phyloP scores from a whole-genome alignment of 2,888 invertebrate genomes.

The Sphinx pinastri region DNA sequence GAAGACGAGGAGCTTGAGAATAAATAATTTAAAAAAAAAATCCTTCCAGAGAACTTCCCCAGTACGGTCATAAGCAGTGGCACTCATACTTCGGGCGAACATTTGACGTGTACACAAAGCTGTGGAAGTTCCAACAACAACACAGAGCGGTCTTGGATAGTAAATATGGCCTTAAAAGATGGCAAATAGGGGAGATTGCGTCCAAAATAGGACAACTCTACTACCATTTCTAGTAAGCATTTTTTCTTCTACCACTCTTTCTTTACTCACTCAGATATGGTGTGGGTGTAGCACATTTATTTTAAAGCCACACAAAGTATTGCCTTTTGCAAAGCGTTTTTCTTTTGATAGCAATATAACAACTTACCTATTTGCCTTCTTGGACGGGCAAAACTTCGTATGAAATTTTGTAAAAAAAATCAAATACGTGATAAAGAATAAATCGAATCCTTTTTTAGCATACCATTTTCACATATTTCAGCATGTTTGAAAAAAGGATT shows the following conservation, averaged over 20 bases:
- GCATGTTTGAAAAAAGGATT: too few species aligned
- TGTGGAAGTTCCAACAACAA: slow-evolving; percentile 99
- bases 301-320: not conserved
- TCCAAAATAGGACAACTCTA: slow-evolving; percentile 99
- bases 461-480: too few species aligned
- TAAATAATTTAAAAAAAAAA: not conserved
- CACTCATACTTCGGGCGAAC: slow-evolving; percentile 98
- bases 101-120: slow-evolving; percentile 98
- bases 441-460: too few species aligned
- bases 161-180: slow-evolving; percentile 97
- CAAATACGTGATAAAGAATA: too few species aligned
- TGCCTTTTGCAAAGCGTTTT: too few species aligned
- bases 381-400: too few species aligned
- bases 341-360: too few species aligned
- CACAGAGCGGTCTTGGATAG: slow-evolving; percentile 95
- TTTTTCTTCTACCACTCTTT: not conserved
- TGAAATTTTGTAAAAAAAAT: too few species aligned
- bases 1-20: too few species aligned
- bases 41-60: slow-evolving; percentile 94
- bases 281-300: not conserved
- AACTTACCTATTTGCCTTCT: too few species aligned
- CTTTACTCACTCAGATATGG: too few species aligned
- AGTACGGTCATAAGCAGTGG: slow-evolving; percentile 99
- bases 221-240: slow-evolving; percentile 98
- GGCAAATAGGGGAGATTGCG: slow-evolving; percentile 99